These are phyloP conservation scores for Uloborus diversus DNA, from an alignment of 1,140 invertebrate genomes.

Conservation along the genomic window DNA sequence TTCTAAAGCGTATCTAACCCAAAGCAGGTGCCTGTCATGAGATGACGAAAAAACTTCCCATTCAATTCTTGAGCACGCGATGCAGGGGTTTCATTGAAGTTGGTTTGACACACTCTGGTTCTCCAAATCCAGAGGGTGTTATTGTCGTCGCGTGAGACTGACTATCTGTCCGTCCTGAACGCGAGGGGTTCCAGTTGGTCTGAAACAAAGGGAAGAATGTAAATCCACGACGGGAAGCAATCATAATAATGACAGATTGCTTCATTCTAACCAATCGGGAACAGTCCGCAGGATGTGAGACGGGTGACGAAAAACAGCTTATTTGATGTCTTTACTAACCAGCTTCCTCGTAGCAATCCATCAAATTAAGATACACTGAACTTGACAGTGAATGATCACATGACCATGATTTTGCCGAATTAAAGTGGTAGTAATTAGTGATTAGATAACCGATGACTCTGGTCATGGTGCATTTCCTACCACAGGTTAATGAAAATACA, in stretches of 20 bases:
- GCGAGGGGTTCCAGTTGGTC: slow-evolving; percentile 37
- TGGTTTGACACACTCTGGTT: slow-evolving; percentile 3
- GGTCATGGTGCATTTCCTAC: not conserved
- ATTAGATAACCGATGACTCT: not conserved
- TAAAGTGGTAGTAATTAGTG: not conserved
- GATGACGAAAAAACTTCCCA: slow-evolving; percentile 15
- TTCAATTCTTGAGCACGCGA: slow-evolving; percentile 34
- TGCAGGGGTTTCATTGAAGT: slow-evolving; percentile 17
- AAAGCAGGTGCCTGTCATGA: slow-evolving; percentile 30
- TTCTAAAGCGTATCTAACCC: slow-evolving; percentile 8
- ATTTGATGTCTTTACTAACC: slow-evolving; percentile 38
- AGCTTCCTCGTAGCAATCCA: slow-evolving; percentile 28
- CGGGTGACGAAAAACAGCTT: slow-evolving; percentile 41
- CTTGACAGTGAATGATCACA: slow-evolving; percentile 10
- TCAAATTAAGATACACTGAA: slow-evolving; percentile 25
- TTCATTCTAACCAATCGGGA: slow-evolving; percentile 16
- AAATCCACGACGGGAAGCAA: slow-evolving; percentile 24
- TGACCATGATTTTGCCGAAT: not conserved
- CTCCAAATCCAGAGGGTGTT: not conserved
- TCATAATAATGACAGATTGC: slow-evolving; percentile 36
- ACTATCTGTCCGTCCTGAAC: not conserved
- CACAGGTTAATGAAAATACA: too few relatives aligned
- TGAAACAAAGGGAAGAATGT: slow-evolving; percentile 47
- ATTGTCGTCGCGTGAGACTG: not conserved
- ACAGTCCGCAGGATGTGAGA: slow-evolving; percentile 2